Base-by-base conservation (phyloP, 2,113 vertebrate species). In the Isurus oxyrinchus region DNA sequence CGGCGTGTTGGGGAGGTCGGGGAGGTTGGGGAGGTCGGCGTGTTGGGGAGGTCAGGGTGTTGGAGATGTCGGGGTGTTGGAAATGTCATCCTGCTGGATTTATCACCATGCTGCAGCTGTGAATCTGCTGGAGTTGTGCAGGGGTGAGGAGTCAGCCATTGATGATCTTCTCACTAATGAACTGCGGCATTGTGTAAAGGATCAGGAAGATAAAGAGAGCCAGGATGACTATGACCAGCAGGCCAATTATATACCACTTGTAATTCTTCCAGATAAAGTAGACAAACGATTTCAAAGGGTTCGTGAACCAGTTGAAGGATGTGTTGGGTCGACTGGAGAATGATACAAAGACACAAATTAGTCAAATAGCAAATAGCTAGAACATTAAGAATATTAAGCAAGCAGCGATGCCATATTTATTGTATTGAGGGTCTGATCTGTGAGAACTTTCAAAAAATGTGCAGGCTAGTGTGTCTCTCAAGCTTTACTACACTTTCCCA, bases 201-300 rank as follows among this genome's bases (percentile, higher is more conserved):
- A 99, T 97, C 16, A 99, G 98, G 96, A 97, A 97, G 21, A 99
- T 98, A 97, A 99, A 99, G 91, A 99, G 0, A 0, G 98, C 96
- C 97, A 99, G 90, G 96, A 99, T 61, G 4, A 96, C 97, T 5
- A 98, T 97, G 96, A 99, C 44, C 55, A 98, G 44, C 90, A 99
- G 96, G 67, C 98, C 96, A 96, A 99, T 98, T 96, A 99, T 98
- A 96, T 98, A 98, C 97, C 97, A 98, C 98, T 99, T 99, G 97
- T 98, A 99, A 61, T 98, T 98, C 96, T 97, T 98, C 99, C 99
- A 99, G 97, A 99, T 98, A 96, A 99, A 99, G 98, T 98, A 99
- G 96, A 99, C 95, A 13, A 99, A 99, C 35, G 99, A 99, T 97
- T 99, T 99, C 98, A 99, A 96, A 0, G 98, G 99, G 96, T 99